phyloP scores from a whole-genome alignment of 2,888 invertebrate genomes.

The Opisthograptis luteolata region DNA sequence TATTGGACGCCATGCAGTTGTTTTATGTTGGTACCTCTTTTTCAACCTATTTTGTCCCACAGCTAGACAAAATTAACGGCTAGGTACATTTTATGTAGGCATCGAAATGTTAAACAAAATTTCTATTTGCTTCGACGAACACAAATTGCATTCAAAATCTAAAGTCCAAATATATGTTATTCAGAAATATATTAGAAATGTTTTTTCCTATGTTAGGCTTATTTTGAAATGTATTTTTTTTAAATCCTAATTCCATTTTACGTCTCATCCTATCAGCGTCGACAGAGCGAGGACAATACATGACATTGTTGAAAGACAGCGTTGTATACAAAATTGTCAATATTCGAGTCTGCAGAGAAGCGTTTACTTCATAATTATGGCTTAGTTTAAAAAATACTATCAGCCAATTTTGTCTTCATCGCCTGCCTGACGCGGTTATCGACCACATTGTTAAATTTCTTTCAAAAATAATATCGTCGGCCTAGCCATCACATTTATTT shows the following conservation, averaged over 20 bases:
- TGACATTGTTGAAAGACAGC: conserved; percentile 24
- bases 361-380: conserved; percentile 31
- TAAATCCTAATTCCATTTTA: conserved; percentile 36
- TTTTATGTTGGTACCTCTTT: too few species aligned
- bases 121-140: too few species aligned
- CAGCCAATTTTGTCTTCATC: conserved; percentile 40
- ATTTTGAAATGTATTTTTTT: conserved; percentile 24
- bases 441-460: conserved; percentile 36
- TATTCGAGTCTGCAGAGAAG: conserved; percentile 27
- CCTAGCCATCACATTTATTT: conserved; percentile 48
- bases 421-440: conserved; percentile 38
- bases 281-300: conserved; percentile 39
- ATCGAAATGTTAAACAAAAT: too few species aligned
- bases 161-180: conserved; percentile 23
- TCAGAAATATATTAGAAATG: conserved; percentile 24
- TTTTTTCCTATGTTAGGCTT: conserved; percentile 25
- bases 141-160: conserved; percentile 5
- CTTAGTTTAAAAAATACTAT: conserved; percentile 36
- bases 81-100: too few species aligned
- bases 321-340: conserved; percentile 30
- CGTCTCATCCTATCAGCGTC: conserved; percentile 31
- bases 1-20: too few species aligned
- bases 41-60: too few species aligned
- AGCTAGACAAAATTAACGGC: too few species aligned
- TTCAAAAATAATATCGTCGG: conserved; percentile 44